These are phyloP conservation scores for Drosophila imparisetae DNA, from an alignment of 2,888 invertebrate genomes.

Conservation along the genomic window DNA sequence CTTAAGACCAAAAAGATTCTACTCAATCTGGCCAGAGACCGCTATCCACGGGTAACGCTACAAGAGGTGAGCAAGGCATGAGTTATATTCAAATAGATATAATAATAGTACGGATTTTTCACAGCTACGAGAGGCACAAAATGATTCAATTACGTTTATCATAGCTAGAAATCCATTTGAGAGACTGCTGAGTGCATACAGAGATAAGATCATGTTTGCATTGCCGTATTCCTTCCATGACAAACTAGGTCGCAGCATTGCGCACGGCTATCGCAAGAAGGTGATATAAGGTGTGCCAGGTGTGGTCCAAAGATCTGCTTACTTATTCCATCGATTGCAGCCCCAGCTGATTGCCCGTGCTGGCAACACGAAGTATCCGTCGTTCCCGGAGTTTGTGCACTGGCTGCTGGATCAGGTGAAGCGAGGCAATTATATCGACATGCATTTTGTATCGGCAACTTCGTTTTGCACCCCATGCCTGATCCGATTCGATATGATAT, in stretches of 20 bases:
- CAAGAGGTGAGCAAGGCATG: slow-evolving; percentile 85
- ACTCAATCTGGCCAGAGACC: slow-evolving; percentile 90
- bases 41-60: slow-evolving; percentile 91
- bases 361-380: slow-evolving; percentile 88
- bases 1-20: slow-evolving; percentile 92
- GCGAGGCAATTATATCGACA: slow-evolving; percentile 87
- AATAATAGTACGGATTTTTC: not conserved
- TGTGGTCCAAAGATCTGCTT: not conserved
- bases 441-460: slow-evolving; percentile 95
- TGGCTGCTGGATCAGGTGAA: slow-evolving; percentile 90
- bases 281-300: slow-evolving; percentile 47
- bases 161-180: slow-evolving; percentile 94
- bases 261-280: slow-evolving; percentile 89
- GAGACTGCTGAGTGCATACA: slow-evolving; percentile 91
- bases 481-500: slow-evolving; percentile 91
- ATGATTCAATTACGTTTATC: slow-evolving; percentile 91
- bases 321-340: slow-evolving; percentile 7
- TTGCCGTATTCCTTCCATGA: slow-evolving; percentile 93
- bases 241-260: slow-evolving; percentile 91
- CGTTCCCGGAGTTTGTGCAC: slow-evolving; percentile 92
- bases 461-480: slow-evolving; percentile 94
- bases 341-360: slow-evolving; percentile 68
- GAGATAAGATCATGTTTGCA: slow-evolving; percentile 93
- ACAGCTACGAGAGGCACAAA: slow-evolving; percentile 89
- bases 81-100: not conserved